Evolutionary conservation across 2,113 vertebrate species (phyloP), one percentile per base, ranked within the genome.

Genomic region (Urocolius indicus): DNA sequence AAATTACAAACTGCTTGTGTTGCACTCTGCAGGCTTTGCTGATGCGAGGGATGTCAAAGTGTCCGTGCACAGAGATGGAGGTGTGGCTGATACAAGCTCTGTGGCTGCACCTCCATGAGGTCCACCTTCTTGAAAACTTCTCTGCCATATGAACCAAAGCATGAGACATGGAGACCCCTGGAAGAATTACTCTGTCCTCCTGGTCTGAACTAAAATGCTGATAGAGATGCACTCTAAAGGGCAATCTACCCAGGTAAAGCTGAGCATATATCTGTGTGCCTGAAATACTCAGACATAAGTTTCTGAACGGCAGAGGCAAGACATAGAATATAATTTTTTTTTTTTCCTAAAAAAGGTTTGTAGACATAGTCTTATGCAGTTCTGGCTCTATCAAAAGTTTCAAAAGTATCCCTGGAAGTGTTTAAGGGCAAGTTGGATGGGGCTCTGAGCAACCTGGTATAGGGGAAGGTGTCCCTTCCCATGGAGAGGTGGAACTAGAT

Each of bases 161-260:
- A 54, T 0, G 0, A 13, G 13, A 62, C 77, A 22, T 48, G 5
- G 23, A 9, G 27, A 22, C 3, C 57, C 5, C 12, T 30, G 27
- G 22, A 22, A 43, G 26, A 26, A 62, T 65, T 54, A 10, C 23
- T 88, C 61, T 38, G n/a, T 52, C 45, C 12, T 65, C 13, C 19
- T 62, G 27, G 11, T 67, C 27, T 81, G 51, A 34, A 45, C 17
- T 54, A n/a, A 77, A 76, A 11, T 3, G 21, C 6, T n/a, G 49
- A 10, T 41, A 41, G 9, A 36, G 32, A 10, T 71, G 43, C 38
- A 38, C 9, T 10, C 32, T 51, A 9, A 43, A 59, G 43, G 57
- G 45, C 11, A 51, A 45, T n/a, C 17, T 29, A 77, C 19, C 5
- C 36, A 51, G 19, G 8, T 15, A 46, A 86, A 78, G 2, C 13